A percentile compares a stretch with the other conserved stretches of the same genome.
These are phyloP conservation scores for Menura novaehollandiae DNA, from an alignment of 2,113 vertebrate genomes.

Conservation along the genomic window DNA sequence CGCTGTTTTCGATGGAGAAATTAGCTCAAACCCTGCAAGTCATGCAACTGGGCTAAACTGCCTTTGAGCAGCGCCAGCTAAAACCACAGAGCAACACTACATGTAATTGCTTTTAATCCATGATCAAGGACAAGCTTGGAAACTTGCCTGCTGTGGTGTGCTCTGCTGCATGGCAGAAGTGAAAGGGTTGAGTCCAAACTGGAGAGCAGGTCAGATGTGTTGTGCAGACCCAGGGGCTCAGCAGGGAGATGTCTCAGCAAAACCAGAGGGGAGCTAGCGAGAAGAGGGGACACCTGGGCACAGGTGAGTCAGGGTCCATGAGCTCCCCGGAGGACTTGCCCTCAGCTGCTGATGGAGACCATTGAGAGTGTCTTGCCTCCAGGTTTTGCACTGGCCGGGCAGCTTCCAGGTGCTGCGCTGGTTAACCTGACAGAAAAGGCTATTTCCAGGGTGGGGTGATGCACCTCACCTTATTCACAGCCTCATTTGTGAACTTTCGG, in stretches of 20 bases:
- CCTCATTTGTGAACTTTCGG: not conserved
- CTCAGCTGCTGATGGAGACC: not conserved
- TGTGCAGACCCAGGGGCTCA: not conserved
- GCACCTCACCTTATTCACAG: not conserved
- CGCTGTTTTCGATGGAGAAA: not conserved
- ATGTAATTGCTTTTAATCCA: not conserved
- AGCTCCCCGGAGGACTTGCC: not conserved
- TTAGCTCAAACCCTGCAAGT: not conserved
- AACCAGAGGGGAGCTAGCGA: not conserved
- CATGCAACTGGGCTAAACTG: accelerated
- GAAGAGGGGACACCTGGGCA: not conserved
- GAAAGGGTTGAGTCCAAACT: not conserved
- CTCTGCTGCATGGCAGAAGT: not conserved
- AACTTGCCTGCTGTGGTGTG: accelerated
- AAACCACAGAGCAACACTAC: not conserved
- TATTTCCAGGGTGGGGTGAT: not conserved
- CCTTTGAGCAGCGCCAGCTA: not conserved
- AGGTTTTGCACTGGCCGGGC: not conserved
- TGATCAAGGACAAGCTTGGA: not conserved
- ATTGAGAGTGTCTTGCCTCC: not conserved
- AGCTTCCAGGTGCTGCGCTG: not conserved
- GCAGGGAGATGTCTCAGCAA: not conserved
- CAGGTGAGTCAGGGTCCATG: accelerated
- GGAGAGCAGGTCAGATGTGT: not conserved
- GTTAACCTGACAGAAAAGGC: not conserved